Evolutionary conservation across 2,888 invertebrate species (phyloP), one percentile per base, ranked within the genome.

Genomic region (Nephrotoma appendiculata): DNA sequence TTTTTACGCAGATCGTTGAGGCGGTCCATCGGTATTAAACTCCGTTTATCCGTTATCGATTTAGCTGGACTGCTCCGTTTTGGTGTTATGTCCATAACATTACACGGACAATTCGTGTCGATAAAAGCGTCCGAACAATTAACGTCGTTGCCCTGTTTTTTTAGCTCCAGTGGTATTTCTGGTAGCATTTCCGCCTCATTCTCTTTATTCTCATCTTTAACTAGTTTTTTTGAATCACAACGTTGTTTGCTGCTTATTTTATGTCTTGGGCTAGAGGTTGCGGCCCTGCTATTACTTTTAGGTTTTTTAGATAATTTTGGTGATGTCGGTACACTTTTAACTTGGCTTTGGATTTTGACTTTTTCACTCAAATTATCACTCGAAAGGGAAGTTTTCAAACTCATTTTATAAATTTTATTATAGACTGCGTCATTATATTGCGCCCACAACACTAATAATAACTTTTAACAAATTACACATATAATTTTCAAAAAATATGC

Each of bases 1-100:
- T 93, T 92, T 88, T 94, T 94, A 87, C 94, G 93, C 87, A 95
- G 90, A 87, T 94, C 94, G 89, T 93, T 93, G 92, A 95, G 93
- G 89, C 94, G 92, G 9, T 95, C 95, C 83, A 92, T 93, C 87
- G 94, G 93, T 84, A 95, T 94, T 92, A 94, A 94, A 5, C 90
- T 89, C 87, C 90, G 90, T 1, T 91, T 89, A 11, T 90, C 90
- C 31, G 11, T 4, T 31, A 31, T 31, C 31, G 31, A 9, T 5
- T 71, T 71, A 31, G 11, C 31, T 2, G 57, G 57, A 6, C n/a
- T 86, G 19, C 87, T 87, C 45, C 87, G 87, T 83, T 87, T 88
- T 1, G 88, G 88, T 15, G 87, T 42, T 31, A 87, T 87, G 31
- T 86, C 88, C 85, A 87, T 86, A 15, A 87, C 87, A 85, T 87